Base-by-base conservation (phyloP, 2,113 vertebrate species). In the Tamias sibiricus region DNA sequence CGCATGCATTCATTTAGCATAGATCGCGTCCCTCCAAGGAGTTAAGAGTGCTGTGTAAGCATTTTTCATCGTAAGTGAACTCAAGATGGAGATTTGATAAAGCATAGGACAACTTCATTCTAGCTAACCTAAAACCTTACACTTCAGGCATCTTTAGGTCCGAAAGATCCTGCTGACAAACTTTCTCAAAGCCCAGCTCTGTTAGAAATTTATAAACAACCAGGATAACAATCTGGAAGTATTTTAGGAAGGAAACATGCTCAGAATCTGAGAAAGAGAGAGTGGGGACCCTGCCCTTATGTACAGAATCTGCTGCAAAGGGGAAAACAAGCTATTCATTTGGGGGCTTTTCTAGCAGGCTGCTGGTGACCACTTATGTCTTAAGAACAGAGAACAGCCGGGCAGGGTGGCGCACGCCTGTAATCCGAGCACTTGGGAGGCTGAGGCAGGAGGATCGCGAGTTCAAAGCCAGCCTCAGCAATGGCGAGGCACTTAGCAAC, bases 141-240 rank as follows among this genome's bases (percentile, higher is more conserved):
- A 71, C 52, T 35, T 17, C 59, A 68, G 44, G 26, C 17, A 87
- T 68, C 35, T 84, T 89, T 37, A 89, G 64, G 54, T 89, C 74
- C 75, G 32, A 91, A 93, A 77, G 7, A 71, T 37, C 57, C 84
- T 72, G 75, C 28, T 30, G 83, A 94, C 28, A 66, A 86, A 82
- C 40, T 40, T 95, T 74, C 79, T 72, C 54, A 75, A 88, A 90
- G 35, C 42, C 47, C 44, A 62, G 47, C 69, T 96, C 42, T 62
- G 6, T 16, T n/a, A 13, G 40, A 72, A 81, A 86, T 72, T 52
- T 72, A n/a, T 37, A 83, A 66, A 92, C 13, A 62, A 52, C 49
- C 11, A 52, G 12, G 40, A 30, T 52, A 66, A 57, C n/a, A 66
- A 89, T 62, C 30, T 82, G 22, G 6, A n/a, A 62, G 13, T 40